Evolutionary conservation across 1,140 invertebrate genomes (phyloP), one percentile per base, ranked within the genome.

Genomic region (Euura saliciscinereae): DNA sequence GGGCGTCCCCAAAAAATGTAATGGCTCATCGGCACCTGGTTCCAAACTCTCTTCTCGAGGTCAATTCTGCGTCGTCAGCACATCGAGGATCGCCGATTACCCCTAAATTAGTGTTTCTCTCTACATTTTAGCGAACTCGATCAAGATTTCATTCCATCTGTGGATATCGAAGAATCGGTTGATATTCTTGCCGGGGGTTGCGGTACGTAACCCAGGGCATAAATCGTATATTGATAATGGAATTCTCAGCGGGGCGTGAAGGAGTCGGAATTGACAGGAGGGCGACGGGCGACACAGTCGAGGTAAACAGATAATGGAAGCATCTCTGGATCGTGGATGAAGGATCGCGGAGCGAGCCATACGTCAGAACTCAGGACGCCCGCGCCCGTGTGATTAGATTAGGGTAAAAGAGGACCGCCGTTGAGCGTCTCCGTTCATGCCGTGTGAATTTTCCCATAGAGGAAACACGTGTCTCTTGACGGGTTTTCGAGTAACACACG

Each of bases 151-250:
- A 28, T 28, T 28, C 28, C 28, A 28, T 28, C 28, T 0, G 28
- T 28, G 28, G 28, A 28, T 28, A 28, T 1, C 0, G 28, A 28
- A 28, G 28, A 28, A 28, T 28, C 28, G 28, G 28, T 28, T 28
- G 28, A 28, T 28, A 28, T 28, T 51, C 46, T 51, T 2, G 13
- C 51, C 10, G 6, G 6, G 13, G 13, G 51, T 59, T 28, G 28
- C 28, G 28, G 28, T 28, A 28, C 28, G 28, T 28, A 28, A 28
- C 28, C 28, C 28, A 28, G 65, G 67, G 75, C 74, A 81, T 80
- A 81, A 85, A 87, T 85, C 82, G 79, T 78, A 76, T 44, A 13
- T 74, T 78, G 84, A 83, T 86, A 86, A 87, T 86, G 85, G 85
- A 86, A 87, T 83, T 87, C 84, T 82, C 84, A 78, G 80, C 84